phyloP scores from a whole-genome alignment of 2,113 vertebrate genomes.

The Xenopus borealis region DNA sequence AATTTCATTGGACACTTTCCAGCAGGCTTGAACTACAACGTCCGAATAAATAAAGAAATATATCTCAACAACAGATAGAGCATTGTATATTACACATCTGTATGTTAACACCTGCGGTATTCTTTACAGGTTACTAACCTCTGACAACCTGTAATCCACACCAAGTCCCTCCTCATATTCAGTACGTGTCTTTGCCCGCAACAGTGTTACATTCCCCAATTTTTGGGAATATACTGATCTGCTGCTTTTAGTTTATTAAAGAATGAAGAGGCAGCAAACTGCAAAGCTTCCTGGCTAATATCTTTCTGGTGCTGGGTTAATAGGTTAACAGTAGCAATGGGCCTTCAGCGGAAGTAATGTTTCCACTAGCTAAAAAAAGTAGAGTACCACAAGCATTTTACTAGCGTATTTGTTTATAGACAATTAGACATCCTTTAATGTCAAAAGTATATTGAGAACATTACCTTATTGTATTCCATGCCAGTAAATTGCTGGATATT shows the following conservation, averaged over 20 bases:
- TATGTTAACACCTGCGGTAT: no score
- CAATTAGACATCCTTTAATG: not conserved
- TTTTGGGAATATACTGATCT: conserved; percentile 75
- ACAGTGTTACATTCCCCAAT: conserved; percentile 77
- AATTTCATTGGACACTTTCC: no score
- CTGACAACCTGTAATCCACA: conserved; percentile 85
- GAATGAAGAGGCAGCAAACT: conserved; percentile 84
- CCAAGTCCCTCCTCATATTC: conserved; percentile 80
- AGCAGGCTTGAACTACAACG: no score
- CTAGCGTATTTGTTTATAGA: not conserved
- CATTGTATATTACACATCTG: no score
- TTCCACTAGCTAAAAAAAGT: conserved; percentile 80
- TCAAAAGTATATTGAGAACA: not conserved
- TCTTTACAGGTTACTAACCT: conserved; percentile 66
- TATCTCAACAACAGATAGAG: no score
- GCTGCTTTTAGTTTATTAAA: conserved; percentile 90
- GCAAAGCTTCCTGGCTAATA: conserved; percentile 71
- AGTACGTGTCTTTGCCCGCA: conserved; percentile 76
- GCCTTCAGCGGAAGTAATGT: conserved; percentile 72
- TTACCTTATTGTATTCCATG: conserved; percentile 80
- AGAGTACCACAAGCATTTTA: not conserved
- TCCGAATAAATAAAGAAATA: no score
- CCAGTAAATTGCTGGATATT: conserved; percentile 84
- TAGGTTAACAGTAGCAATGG: conserved; percentile 71
- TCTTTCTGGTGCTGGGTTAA: conserved; percentile 69